Percentiles rank a stretch among this genome's conserved stretches.
These are phyloP conservation scores for Tinea trinotella DNA, from an alignment of 2,888 invertebrate genomes.

Conservation along the genomic window DNA sequence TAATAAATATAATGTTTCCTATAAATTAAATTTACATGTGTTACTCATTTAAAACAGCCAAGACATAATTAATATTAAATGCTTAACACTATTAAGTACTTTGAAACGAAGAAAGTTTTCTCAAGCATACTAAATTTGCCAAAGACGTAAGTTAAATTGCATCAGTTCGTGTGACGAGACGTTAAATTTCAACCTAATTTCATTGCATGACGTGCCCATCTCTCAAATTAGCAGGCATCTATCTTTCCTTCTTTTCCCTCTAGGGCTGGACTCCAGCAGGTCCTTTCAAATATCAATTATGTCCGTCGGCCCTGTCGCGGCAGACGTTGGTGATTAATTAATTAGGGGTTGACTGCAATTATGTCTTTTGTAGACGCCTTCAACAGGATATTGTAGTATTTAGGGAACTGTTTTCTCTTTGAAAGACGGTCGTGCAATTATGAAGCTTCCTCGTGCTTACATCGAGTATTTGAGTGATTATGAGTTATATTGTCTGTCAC, in stretches of 20 bases:
- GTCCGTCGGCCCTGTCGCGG: slow-evolving; percentile 41
- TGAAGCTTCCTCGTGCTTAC: slow-evolving; percentile 2
- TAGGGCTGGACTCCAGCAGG: slow-evolving; percentile 37
- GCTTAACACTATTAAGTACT: no score
- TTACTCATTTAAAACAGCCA: no score
- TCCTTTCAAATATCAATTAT: slow-evolving; percentile 69
- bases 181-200: slow-evolving; percentile 17
- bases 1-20: no score
- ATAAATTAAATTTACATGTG: no score
- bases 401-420: slow-evolving; percentile 26
- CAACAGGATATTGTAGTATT: slow-evolving; percentile 28
- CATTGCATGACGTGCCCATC: slow-evolving; percentile 28
- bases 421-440: slow-evolving; percentile 5
- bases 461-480: slow-evolving; percentile 9
- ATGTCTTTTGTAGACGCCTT: slow-evolving; percentile 42
- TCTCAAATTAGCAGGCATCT: slow-evolving; percentile 40
- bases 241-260: slow-evolving; percentile 1
- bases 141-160: neutral
- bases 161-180: neutral
- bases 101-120: neutral
- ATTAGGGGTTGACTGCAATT: slow-evolving; percentile 62
- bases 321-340: slow-evolving; percentile 64
- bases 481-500: slow-evolving; percentile 6
- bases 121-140: neutral
- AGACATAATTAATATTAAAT: no score